These are phyloP conservation scores for Serinus canaria DNA, from an alignment of 2,113 vertebrate species.

Conservation along the genomic window DNA sequence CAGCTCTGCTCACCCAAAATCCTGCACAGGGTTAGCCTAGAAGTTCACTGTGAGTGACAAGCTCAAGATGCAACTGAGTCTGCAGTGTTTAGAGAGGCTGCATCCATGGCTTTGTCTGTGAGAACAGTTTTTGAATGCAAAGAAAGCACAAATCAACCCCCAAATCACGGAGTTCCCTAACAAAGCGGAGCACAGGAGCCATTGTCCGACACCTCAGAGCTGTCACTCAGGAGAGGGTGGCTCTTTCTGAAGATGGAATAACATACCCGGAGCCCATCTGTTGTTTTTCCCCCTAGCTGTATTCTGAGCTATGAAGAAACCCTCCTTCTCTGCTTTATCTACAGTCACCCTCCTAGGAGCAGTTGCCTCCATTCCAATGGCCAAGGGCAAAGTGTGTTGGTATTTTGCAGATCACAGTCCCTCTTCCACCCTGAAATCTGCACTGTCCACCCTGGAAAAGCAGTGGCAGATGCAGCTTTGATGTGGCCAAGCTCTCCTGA, in stretches of 20 bases:
- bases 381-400: not conserved
- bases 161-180: not conserved
- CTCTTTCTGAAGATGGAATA: not conserved
- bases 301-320: not conserved
- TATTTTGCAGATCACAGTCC: not conserved
- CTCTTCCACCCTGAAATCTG: not conserved
- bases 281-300: not conserved
- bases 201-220: not conserved
- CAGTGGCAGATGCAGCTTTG: not conserved
- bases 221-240: not conserved
- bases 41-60: not conserved
- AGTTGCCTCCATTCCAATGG: rapidly evolving
- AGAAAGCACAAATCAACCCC: not conserved
- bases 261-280: not conserved
- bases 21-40: not conserved
- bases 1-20: not conserved
- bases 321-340: not conserved
- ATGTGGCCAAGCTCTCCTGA: not conserved
- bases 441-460: not conserved
- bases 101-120: not conserved
- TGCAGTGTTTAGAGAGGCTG: not conserved
- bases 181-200: not conserved
- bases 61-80: not conserved
- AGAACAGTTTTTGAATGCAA: not conserved
- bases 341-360: not conserved